Evolutionary conservation across 2,888 invertebrate species (phyloP), one percentile per base, ranked within the genome.

Genomic region (Pyrrhosoma nymphula): DNA sequence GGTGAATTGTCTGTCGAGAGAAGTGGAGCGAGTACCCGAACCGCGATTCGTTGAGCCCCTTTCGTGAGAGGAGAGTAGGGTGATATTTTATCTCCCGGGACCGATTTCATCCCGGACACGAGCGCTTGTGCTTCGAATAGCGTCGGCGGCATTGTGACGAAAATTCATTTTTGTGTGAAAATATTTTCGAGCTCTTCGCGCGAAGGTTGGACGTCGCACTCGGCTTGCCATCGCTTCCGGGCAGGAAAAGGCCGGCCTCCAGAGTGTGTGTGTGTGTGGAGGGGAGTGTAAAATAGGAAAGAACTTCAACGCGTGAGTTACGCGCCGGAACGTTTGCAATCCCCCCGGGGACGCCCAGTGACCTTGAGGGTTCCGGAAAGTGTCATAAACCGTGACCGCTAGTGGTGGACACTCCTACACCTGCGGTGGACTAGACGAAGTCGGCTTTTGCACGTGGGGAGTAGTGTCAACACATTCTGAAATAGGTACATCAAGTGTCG

Each of bases 271-370:
- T 60, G 60, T 60, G 16, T 20, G 60, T 60, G 60, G 12, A 60
- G 6, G 30, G 35, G 82, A 35, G 30, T 47, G 47, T 47, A 2
- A 8, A 47, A 47, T 47, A 4, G 47, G 35, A 82, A 69, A 82
- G 82, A 82, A 82, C 82, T 82, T 82, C 82, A 82, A 82, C 82
- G 82, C 82, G 82, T 82, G 82, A 82, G 14, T 82, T 6, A 26
- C 10, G 26, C 69, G 69, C 69, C 82, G 82, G 30, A 82, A 0
- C 35, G 69, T 69, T 26, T 12, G n/a, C n/a, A 69, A n/a, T n/a
- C n/a, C 69, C 60, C 60, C 60, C 16, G 18, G 35, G 82, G 82
- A 82, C 82, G 16, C 30, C 35, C 14, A 10, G 82, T n/a, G 35
- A 18, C 82, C 82, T 82, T 82, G 16, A 20, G 30, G 82, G 82